Base-by-base conservation (phyloP, 2,797 vertebrate genomes). In the Microhierax caerulescens region DNA sequence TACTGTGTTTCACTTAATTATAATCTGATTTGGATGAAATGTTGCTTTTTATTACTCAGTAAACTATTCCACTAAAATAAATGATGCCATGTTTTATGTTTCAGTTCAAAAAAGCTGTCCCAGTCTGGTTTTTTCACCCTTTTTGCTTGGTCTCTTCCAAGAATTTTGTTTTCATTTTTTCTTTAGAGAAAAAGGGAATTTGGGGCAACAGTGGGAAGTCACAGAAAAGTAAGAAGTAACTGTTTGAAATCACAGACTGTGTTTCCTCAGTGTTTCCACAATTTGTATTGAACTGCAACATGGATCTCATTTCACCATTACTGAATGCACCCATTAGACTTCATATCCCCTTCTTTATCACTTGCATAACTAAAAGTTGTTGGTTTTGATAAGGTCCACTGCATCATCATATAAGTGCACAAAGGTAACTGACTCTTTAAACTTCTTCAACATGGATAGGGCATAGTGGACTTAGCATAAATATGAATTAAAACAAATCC, bases 1-100 rank as follows among this genome's bases (percentile, higher is more conserved):
- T 90, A 81, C 67, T 82, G 5, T 59, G 54, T 70, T 94, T 92
- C 79, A 48, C 32, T 90, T 90, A 67, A 63, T 75, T 88, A 60
- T 83, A 84, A 84, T 56, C 53, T 57, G 15, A 90, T 94, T 87
- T 90, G 68, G 34, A 90, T 56, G 48, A 95, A 88, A 70, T 53
- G 14, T 56, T 88, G 56, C 21, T 84, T 90, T 94, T 94, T 64
- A 88, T 84, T 93, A 85, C 75, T 92, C 45, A 63, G 24, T 56
- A 74, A 88, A 69, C 13, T 76, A 65, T 76, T 63, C 73, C 91
- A 30, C 56, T 90, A 51, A 92, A 89, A 93, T 79, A 91, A 94
- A 92, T 50, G 5, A 81, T 68, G 30, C 47, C 8, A 20, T 47
- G 43, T 36, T 94, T 88, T 84, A 74, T 36, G 9, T 81, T 94